Conservation (phyloP, 2,113 vertebrate genomes). For the Neotoma lepida region DNA sequence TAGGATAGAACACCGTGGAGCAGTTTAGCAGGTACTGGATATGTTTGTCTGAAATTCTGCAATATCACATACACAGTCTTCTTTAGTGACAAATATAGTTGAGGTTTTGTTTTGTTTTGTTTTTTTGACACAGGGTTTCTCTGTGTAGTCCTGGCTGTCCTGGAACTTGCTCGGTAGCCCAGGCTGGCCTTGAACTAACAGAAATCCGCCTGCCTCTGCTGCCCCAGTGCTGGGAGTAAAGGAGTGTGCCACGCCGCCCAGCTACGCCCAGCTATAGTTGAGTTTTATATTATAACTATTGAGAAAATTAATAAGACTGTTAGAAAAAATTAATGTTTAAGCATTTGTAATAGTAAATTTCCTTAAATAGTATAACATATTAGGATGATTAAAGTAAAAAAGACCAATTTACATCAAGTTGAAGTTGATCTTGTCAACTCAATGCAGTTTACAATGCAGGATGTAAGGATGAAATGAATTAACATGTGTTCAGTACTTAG, state of each 20-base stretch:
- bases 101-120: neutral
- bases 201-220: neutral
- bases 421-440: slow-evolving; percentile 31
- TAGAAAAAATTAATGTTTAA: slow-evolving; percentile 18
- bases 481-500: neutral
- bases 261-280: neutral
- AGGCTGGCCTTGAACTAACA: neutral
- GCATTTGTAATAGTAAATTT: slow-evolving; percentile 24
- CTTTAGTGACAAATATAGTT: neutral
- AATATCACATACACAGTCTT: neutral
- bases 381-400: slow-evolving; percentile 35
- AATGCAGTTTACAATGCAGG: neutral
- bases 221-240: neutral
- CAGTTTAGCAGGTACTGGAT: neutral
- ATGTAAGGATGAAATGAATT: neutral
- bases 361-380: slow-evolving; percentile 21
- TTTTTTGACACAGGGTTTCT: neutral
- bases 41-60: neutral
- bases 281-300: slow-evolving; percentile 28
- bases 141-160: neutral
- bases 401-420: slow-evolving; percentile 17
- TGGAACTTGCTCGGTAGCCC: neutral
- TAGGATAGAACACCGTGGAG: neutral
- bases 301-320: neutral
- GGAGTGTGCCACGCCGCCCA: neutral